Base-by-base conservation (phyloP, 2,888 invertebrate species). In the Leptopterna dolabrata region DNA sequence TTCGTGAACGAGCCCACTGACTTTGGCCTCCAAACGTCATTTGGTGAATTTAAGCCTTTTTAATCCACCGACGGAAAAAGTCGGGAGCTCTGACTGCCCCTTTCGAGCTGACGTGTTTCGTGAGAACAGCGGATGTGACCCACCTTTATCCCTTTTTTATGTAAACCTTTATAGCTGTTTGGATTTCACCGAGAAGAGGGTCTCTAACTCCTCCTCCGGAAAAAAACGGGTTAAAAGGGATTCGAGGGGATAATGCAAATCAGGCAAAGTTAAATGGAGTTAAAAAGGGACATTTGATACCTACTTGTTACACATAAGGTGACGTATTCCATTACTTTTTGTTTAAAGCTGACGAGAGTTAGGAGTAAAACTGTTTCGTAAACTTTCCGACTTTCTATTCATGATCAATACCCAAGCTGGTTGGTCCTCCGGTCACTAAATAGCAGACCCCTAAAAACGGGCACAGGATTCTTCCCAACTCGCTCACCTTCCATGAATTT, bases 121-220 rank as follows among this genome's bases (percentile, higher is more conserved):
- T 76, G 41, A 16, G 76, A 43, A 41, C 36, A 76, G 76, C 16
- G 43, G 19, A 43, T 36, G 41, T 76, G 41, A 43, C 76, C 76
- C 76, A 76, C 76, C 76, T 76, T 76, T 76, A 76, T 76, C 19
- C 43, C 76, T 76, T 76, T 76, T 76, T 76, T 76, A 76, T 76
- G 76, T 76, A 76, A 76, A 76, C 76, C 76, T 76, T 76, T 76
- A 76, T 76, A 76, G 76, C 76, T 76, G 76, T 76, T 76, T 76
- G 76, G 41, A 41, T 76, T 76, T 43, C n/a, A n/a, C 76, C 41
- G 24, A 24, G 76, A 71, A 36, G 71, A 71, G 76, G 76, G 43
- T 41, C 76, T n/a, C 76, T 43, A 76, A 76, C 76, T 76, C 76
- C 29, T 14, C 41, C 24, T 13, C 14, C n/a, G n/a, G n/a, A 14